Percentiles rank a stretch among this genome's conserved stretches.
These are phyloP conservation scores for Ophonus ardosiacus DNA, from an alignment of 2,888 invertebrate species.

Conservation along the genomic window DNA sequence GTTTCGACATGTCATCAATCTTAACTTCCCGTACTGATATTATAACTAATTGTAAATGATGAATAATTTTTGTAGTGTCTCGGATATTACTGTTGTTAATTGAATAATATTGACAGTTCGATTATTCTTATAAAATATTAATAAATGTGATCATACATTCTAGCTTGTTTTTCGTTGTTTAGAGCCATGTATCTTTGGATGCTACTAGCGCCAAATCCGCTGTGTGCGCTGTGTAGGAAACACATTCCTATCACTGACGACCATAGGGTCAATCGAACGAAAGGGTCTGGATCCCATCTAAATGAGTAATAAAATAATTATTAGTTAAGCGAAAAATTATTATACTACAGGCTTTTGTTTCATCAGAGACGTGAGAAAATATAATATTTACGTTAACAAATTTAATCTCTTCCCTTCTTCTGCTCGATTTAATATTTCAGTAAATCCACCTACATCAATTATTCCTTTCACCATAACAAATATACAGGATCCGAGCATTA, in stretches of 20 bases:
- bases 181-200: constrained; percentile 50
- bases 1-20: too few species aligned
- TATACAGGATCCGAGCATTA: constrained; percentile 51
- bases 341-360: too few species aligned
- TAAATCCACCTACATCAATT: constrained; percentile 42
- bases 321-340: neutral
- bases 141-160: constrained; percentile 32
- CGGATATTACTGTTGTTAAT: too few species aligned
- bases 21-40: too few species aligned
- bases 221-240: constrained; percentile 11
- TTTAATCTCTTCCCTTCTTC: neutral
- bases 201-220: constrained; percentile 42
- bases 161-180: constrained; percentile 44
- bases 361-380: too few species aligned
- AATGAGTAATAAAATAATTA: neutral
- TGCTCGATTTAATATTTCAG: constrained; percentile 27
- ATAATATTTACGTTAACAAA: neutral
- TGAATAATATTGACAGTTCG: too few species aligned
- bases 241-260: constrained; percentile 41
- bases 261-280: constrained; percentile 50
- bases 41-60: too few species aligned
- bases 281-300: constrained; percentile 55
- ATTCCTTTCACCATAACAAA: constrained; percentile 52
- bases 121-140: too few species aligned
- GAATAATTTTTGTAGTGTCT: too few species aligned